phyloP scores from a whole-genome alignment of 1,140 invertebrate species.

The Penaeus japonicus region DNA sequence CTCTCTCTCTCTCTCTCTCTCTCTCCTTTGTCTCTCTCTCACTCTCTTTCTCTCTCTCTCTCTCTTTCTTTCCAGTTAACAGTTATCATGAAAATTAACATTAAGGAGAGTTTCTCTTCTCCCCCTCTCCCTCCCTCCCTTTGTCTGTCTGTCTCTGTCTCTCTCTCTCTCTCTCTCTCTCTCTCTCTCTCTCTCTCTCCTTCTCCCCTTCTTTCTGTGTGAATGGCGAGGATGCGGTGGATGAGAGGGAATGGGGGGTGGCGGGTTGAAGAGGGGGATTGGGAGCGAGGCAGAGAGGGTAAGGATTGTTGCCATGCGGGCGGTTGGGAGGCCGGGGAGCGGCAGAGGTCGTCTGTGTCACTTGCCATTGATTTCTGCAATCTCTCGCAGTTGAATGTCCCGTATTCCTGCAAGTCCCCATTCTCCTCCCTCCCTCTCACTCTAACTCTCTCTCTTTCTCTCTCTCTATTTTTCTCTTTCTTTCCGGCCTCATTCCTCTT shows the following conservation, averaged over 20 bases:
- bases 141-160: not conserved
- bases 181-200: not conserved
- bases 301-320: slow-evolving; percentile 9
- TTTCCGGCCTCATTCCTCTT: not conserved
- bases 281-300: not conserved
- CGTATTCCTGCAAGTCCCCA: not conserved
- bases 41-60: not conserved
- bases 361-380: slow-evolving; percentile 41
- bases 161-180: no score
- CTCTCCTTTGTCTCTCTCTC: not conserved
- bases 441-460: not conserved
- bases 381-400: slow-evolving; percentile 35
- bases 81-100: not conserved
- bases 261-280: not conserved
- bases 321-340: not conserved
- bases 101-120: not conserved
- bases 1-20: not conserved
- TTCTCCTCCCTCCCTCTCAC: not conserved
- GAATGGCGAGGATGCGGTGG: not conserved
- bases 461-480: not conserved
- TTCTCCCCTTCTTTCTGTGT: not conserved
- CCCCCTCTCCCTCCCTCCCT: not conserved
- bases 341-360: slow-evolving; percentile 33
- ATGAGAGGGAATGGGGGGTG: not conserved
- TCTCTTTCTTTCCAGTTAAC: not conserved